Conservation (phyloP, 2,797 vertebrate species). For the Lepidocolaptes lacrymiger region DNA sequence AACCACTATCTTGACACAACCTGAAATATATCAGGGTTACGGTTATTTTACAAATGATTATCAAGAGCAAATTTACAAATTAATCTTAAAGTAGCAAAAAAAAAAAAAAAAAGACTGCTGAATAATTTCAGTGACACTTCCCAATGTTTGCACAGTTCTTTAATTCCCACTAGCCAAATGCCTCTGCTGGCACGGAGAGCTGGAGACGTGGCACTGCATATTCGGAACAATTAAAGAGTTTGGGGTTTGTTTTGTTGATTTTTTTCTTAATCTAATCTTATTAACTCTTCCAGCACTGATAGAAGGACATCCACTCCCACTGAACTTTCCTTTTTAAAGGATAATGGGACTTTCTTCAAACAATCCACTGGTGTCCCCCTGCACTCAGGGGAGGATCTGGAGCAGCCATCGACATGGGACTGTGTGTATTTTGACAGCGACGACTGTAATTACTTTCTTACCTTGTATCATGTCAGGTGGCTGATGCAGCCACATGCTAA, state of each 20-base stretch:
- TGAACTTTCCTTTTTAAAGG: background rate
- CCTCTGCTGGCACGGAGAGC: background rate
- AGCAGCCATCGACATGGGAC: accelerated
- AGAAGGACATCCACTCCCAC: background rate
- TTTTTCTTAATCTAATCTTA: background rate
- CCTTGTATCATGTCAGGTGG: accelerated
- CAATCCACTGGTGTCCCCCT: background rate
- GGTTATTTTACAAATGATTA: slow-evolving; percentile 49
- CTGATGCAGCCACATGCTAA: background rate
- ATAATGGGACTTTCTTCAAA: background rate
- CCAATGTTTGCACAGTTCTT: slow-evolving; percentile 52
- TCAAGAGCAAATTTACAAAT: slow-evolving; percentile 64
- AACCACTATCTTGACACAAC: background rate
- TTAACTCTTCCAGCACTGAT: background rate
- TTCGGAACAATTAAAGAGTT: background rate
- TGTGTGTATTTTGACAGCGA: accelerated
- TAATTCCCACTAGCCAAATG: slow-evolving; percentile 7
- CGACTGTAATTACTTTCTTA: background rate
- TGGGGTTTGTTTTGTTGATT: background rate
- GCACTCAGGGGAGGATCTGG: background rate
- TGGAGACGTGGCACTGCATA: background rate
- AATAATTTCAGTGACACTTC: background rate
- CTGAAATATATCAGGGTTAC: slow-evolving; percentile 15
- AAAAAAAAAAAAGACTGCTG: background rate
- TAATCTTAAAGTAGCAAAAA: slow-evolving; percentile 29